Percentiles rank a stretch among this genome's conserved stretches.
These are phyloP conservation scores for Ranitomeya variabilis DNA, from an alignment of 2,113 vertebrate genomes.

Conservation along the genomic window DNA sequence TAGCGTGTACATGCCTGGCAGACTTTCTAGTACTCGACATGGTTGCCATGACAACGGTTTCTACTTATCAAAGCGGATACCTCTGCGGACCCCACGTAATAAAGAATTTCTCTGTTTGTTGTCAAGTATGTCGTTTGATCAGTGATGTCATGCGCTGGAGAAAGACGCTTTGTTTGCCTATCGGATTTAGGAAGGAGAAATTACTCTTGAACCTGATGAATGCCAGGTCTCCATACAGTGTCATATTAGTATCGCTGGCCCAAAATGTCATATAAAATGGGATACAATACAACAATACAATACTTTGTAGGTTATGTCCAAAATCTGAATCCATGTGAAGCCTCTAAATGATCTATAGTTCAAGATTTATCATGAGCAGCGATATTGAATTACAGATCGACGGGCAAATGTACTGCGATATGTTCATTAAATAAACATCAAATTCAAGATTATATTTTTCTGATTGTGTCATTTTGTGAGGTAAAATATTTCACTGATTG, in stretches of 20 bases:
- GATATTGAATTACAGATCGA: too few relatives aligned
- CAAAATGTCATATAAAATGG: background rate
- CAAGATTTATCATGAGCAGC: too few relatives aligned
- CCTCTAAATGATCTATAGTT: background rate
- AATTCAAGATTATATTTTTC: too few relatives aligned
- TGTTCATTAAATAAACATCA: too few relatives aligned
- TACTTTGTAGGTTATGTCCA: background rate
- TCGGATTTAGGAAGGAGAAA: constrained; percentile 37
- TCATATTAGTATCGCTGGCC: background rate
- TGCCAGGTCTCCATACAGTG: background rate
- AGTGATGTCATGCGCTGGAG: constrained; percentile 39
- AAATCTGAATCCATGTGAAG: background rate
- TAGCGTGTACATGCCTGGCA: background rate
- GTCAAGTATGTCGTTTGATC: constrained; percentile 30
- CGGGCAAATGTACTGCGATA: too few relatives aligned
- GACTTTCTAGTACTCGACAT: background rate
- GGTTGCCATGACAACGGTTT: constrained; percentile 16
- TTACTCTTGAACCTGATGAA: constrained; percentile 9
- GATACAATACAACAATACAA: background rate
- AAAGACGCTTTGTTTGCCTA: constrained; percentile 36
- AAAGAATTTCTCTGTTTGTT: constrained; percentile 35
- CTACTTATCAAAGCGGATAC: constrained; percentile 24
- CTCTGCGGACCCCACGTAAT: constrained; percentile 16
- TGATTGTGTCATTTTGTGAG: too few relatives aligned
- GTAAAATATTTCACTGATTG: too few relatives aligned